Evolutionary conservation across 2,797 vertebrate species (phyloP).

Genomic region (Columba guinea): DNA sequence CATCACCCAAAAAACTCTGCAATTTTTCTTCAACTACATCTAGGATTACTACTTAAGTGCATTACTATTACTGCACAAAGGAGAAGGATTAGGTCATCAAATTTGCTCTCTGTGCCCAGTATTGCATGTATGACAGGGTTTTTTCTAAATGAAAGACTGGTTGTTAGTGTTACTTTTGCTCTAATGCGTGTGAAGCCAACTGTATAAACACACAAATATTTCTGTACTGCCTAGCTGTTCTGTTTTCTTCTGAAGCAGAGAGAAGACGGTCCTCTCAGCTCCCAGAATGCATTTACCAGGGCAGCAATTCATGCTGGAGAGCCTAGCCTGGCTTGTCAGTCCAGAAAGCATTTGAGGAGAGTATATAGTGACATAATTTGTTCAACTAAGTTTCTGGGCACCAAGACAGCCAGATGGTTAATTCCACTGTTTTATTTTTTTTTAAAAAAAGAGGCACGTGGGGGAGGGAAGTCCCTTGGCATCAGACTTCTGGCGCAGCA

Average conservation of each 20-base stretch:
- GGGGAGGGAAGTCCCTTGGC: slow-evolving; percentile 25
- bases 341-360: neutral
- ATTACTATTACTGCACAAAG: slow-evolving; percentile 34
- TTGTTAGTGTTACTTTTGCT: slow-evolving; percentile 59
- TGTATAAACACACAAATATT: neutral
- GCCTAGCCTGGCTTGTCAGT: neutral
- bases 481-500: slow-evolving; percentile 34
- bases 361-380: neutral
- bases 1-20: neutral
- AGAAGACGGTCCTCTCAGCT: neutral
- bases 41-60: slow-evolving; percentile 26
- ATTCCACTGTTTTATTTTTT: neutral
- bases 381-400: slow-evolving; percentile 25
- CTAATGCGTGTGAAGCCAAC: neutral
- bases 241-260: neutral
- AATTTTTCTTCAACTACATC: slow-evolving; percentile 32
- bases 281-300: neutral
- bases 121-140: slow-evolving; percentile 30
- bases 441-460: neutral
- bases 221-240: neutral
- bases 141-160: slow-evolving; percentile 58
- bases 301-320: neutral
- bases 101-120: neutral
- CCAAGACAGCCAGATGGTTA: slow-evolving; percentile 65
- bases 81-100: slow-evolving; percentile 48